phyloP scores from a whole-genome alignment of 1,140 invertebrate genomes.

The Brachionus plicatilis region DNA sequence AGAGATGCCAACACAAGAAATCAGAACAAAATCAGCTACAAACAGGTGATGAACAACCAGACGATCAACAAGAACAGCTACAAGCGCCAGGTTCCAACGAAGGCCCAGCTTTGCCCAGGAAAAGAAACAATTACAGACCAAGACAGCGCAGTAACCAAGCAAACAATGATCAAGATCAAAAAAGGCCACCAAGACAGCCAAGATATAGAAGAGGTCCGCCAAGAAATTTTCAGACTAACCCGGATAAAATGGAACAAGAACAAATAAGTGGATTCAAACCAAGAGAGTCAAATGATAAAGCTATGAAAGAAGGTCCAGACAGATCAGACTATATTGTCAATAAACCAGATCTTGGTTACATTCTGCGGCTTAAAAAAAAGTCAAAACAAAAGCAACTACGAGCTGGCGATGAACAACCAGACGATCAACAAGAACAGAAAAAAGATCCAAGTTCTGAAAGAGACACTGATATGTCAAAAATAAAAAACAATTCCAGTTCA shows the following conservation, averaged over 20 bases:
- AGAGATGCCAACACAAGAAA: not conserved
- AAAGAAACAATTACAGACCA: not conserved
- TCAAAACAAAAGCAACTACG: not conserved
- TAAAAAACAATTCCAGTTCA: not conserved
- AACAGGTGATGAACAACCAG: not conserved
- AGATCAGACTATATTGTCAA: not conserved
- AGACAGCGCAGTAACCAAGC: not conserved
- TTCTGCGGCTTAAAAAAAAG: not conserved
- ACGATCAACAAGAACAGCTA: not conserved
- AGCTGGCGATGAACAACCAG: not conserved
- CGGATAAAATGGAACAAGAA: not conserved
- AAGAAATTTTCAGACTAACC: not conserved
- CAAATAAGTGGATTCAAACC: not conserved
- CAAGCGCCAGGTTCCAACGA: not conserved
- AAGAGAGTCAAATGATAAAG: not conserved
- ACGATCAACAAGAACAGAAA: not conserved
- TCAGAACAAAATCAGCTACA: not conserved
- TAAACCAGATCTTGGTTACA: slow-evolving; percentile 2
- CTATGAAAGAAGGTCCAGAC: not conserved
- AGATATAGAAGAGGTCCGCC: not conserved
- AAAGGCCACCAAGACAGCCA: not conserved
- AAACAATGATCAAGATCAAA: not conserved
- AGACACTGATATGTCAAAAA: too few species aligned
- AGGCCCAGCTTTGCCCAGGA: not conserved
- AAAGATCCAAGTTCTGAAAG: not conserved